Percentiles rank a stretch among this genome's conserved stretches.
These are phyloP conservation scores for Euschistus heros DNA, from an alignment of 1,140 invertebrate genomes.

Conservation along the genomic window DNA sequence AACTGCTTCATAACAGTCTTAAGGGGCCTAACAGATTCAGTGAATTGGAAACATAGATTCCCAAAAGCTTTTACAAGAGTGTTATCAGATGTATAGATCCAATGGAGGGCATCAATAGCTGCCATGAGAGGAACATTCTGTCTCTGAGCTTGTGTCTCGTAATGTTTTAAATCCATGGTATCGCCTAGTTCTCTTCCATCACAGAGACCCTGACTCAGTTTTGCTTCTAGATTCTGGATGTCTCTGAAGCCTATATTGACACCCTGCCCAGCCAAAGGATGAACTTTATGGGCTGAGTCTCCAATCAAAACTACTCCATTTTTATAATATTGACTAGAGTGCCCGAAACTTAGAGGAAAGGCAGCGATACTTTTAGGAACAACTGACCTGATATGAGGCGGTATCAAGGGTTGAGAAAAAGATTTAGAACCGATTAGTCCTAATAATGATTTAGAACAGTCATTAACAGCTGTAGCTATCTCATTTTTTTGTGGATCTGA, in stretches of 20 bases:
- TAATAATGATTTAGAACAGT: conserved; percentile 1
- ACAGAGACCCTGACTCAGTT: conserved; percentile 56
- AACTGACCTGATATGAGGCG: conserved; percentile 10
- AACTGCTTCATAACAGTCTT: conserved; percentile 41
- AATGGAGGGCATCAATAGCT: conserved; percentile 75
- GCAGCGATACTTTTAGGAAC: conserved; percentile 55
- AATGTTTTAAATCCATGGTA: conserved; percentile 58
- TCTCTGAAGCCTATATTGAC: conserved; percentile 97
- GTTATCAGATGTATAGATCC: conserved; percentile 50
- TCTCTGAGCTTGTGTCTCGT: conserved; percentile 73
- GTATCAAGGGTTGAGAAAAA: not conserved
- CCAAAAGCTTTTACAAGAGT: conserved; percentile 53
- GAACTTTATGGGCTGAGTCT: conserved; percentile 92
- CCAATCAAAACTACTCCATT: conserved; percentile 69
- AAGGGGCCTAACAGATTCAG: conserved; percentile 63
- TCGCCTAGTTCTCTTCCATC: conserved; percentile 65
- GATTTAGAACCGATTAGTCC: not conserved
- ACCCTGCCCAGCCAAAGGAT: conserved; percentile 94
- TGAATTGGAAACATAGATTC: conserved; percentile 75
- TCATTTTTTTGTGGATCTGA: not conserved
- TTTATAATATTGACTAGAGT: conserved; percentile 72
- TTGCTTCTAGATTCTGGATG: conserved; percentile 56
- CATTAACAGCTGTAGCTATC: not conserved
- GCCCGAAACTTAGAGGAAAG: conserved; percentile 87
- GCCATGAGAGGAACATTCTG: conserved; percentile 82